Evolutionary conservation across 2,797 vertebrate genomes (phyloP).

Genomic region (Echiichthys vipera): DNA sequence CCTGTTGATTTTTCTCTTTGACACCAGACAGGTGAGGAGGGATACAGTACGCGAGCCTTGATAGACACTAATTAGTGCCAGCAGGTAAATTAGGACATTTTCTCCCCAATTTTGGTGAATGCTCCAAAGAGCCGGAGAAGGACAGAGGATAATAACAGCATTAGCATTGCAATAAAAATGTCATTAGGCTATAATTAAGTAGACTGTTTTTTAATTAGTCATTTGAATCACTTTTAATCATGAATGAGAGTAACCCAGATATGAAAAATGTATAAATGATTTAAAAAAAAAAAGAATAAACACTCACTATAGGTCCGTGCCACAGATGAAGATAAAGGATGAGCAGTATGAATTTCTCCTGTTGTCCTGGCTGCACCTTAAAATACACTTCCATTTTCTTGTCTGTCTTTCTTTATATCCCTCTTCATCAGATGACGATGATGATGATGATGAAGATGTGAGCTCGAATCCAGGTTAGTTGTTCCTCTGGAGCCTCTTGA

Average conservation of each 20-base stretch:
- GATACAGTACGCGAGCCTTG: constrained; percentile 24
- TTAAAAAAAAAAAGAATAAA: too few species aligned
- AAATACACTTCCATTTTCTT: constrained; percentile 38
- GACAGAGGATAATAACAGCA: constrained; percentile 5
- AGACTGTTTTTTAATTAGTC: not conserved
- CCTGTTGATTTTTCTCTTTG: not conserved
- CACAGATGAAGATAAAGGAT: constrained; percentile 67
- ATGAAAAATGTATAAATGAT: not conserved
- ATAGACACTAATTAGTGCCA: constrained; percentile 42
- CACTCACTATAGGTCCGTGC: constrained; percentile 62
- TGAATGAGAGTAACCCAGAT: not conserved
- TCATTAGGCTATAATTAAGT: constrained; percentile 6
- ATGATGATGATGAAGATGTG: constrained; percentile 4
- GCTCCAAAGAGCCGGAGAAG: constrained; percentile 10
- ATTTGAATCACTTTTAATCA: too few species aligned
- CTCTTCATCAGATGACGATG: constrained; percentile 15
- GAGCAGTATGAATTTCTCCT: constrained; percentile 53
- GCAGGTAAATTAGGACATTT: constrained; percentile 43
- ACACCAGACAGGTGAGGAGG: constrained; percentile 17
- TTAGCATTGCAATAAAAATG: constrained; percentile 1
- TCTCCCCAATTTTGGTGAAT: not conserved
- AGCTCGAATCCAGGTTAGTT: constrained; percentile 33
- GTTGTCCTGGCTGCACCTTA: constrained; percentile 25
- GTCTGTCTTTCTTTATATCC: constrained; percentile 7
- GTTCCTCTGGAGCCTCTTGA: constrained; percentile 9